These are phyloP conservation scores for Autographa pulchrina DNA, from an alignment of 2,888 invertebrate genomes.

Conservation along the genomic window DNA sequence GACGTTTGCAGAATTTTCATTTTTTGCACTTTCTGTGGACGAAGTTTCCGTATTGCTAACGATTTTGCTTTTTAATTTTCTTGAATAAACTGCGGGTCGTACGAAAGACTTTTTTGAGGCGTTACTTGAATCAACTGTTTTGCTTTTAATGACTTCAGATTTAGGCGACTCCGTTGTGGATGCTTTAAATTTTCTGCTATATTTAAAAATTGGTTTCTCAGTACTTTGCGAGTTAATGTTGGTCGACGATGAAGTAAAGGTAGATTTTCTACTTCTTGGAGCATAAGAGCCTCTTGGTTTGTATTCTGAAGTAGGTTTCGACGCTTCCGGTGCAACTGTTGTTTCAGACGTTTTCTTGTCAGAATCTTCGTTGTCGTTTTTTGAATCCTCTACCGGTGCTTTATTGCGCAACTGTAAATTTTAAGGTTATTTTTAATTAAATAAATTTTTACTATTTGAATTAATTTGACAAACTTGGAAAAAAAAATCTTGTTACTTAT, in stretches of 20 bases:
- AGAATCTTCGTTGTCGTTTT: constrained; percentile 56
- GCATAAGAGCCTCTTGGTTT: constrained; percentile 74
- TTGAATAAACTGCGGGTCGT: constrained; percentile 74
- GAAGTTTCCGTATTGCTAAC: constrained; percentile 65
- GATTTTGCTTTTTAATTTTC: constrained; percentile 69
- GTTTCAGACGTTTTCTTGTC: constrained; percentile 61
- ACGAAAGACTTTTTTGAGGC: constrained; percentile 71
- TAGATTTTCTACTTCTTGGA: constrained; percentile 73
- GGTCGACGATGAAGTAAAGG: constrained; percentile 67
- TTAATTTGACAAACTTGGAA: background rate
- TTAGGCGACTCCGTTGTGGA: constrained; percentile 70
- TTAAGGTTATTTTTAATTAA: background rate
- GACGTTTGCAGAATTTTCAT: constrained; percentile 48
- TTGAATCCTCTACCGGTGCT: constrained; percentile 67
- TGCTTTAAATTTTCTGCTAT: constrained; percentile 79
- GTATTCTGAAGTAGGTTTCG: constrained; percentile 69
- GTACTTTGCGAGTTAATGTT: constrained; percentile 58
- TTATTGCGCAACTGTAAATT: constrained; percentile 79
- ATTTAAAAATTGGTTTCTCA: constrained; percentile 75
- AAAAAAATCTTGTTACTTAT: background rate
- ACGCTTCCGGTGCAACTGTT: constrained; percentile 59
- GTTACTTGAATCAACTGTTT: constrained; percentile 65
- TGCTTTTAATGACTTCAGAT: constrained; percentile 65
- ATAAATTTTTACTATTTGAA: background rate
- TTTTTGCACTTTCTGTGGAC: constrained; percentile 51